Evolutionary conservation across 2,888 invertebrate genomes (phyloP), one percentile per base, ranked within the genome.

Genomic region (Nephrocerus scutellatus): DNA sequence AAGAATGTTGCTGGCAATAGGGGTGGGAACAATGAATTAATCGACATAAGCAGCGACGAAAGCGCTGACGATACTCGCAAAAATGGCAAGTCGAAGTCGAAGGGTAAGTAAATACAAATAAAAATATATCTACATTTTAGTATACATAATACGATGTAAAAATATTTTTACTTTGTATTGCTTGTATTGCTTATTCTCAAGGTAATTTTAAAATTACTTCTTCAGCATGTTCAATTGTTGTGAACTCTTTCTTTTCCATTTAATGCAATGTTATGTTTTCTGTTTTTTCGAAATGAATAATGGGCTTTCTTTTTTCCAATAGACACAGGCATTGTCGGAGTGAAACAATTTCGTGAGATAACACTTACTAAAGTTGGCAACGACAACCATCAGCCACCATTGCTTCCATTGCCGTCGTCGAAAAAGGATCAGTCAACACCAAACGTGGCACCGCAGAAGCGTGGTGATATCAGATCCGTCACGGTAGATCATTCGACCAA

Each of bases 41-140:
- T 87, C 53, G 84, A 85, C 56, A 86, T 86, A 48, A 84, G 84
- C 57, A 85, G 82, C 59, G 83, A 83, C 52, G 73, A 79, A 30
- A 76, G 77, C 49, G 76, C 75, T 39, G 73, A 74, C 43, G 61
- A 74, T 39, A 63, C 72, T 72, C 70, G 71, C 70, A 56, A 72
- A 68, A 61, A 71, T 72, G 71, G 73, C 67, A 54, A 72, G 70
- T 37, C 73, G 67, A 21, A 40, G 9, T 26, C 12, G 8, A 55
- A 72, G 69, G 53, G 71, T 72, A 46, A 43, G 37, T 4, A 4
- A 16, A 30, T 26, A 10, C 12, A 8, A 6, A 26, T 26, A 26
- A 12, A n/a, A 12, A 26, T 26, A 26, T 26, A 12, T 8, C 5
- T 6, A n/a, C 13, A 12, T 26, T n/a, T 6, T 6, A 10, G n/a